Evolutionary conservation across 2,113 vertebrate species (phyloP).

Genomic region (Corvus moneduloides): DNA sequence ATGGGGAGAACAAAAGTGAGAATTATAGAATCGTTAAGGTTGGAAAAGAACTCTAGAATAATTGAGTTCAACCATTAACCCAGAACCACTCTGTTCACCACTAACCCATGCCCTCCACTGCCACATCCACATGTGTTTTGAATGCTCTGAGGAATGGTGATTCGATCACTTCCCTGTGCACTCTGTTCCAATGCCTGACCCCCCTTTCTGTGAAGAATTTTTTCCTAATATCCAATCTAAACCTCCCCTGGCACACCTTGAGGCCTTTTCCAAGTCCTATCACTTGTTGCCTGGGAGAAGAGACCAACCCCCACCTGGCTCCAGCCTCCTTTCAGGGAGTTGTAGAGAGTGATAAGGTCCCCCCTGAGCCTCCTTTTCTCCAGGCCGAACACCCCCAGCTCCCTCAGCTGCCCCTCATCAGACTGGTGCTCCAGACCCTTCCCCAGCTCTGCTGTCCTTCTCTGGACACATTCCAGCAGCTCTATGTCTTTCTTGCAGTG

Average conservation of each 20-base stretch:
- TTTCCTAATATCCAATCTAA: not conserved
- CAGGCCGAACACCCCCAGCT: not conserved
- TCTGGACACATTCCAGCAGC: not conserved
- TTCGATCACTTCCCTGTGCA: not conserved
- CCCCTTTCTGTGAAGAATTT: not conserved
- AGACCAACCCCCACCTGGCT: not conserved
- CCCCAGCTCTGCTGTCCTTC: accelerated
- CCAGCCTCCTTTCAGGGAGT: not conserved
- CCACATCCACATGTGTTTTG: not conserved
- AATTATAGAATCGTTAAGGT: not conserved
- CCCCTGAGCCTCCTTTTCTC: not conserved
- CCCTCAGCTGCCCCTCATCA: not conserved
- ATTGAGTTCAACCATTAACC: not conserved
- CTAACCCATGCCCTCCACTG: not conserved
- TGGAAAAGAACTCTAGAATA: not conserved
- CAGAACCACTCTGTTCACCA: not conserved
- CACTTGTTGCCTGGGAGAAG: not conserved
- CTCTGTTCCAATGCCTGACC: not conserved
- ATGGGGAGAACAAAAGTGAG: not conserved
- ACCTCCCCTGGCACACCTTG: no score
- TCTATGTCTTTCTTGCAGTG: not conserved
- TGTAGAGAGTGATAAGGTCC: not conserved
- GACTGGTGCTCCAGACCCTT: not conserved
- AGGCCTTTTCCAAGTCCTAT: not conserved
- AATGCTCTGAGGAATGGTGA: not conserved